Evolutionary conservation across 2,797 vertebrate species (phyloP).

Genomic region (Tympanoctomys barrerae): DNA sequence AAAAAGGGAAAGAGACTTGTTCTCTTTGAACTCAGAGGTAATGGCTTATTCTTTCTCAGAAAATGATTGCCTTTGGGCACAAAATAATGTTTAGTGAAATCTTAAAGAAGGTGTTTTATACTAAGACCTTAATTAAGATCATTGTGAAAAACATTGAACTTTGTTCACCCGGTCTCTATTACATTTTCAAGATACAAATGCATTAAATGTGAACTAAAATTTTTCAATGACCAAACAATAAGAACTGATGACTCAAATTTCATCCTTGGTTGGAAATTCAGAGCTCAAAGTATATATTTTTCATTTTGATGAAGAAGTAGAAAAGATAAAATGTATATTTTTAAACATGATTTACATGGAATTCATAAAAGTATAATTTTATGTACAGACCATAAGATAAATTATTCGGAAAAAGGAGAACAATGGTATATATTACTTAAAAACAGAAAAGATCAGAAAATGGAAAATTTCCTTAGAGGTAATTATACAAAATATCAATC

Average conservation of each 20-base stretch:
- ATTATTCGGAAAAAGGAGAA: slow-evolving; percentile 57
- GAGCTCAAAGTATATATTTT: slow-evolving; percentile 52
- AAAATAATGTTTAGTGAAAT: slow-evolving; percentile 49
- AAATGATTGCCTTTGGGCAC: slow-evolving; percentile 38
- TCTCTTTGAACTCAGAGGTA: slow-evolving; percentile 53
- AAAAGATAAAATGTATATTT: slow-evolving; percentile 30
- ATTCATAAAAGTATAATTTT: slow-evolving; percentile 72
- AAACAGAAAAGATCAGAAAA: slow-evolving; percentile 2
- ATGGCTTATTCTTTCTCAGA: slow-evolving; percentile 24
- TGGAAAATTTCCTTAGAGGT: slow-evolving; percentile 19
- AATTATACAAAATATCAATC: slow-evolving; percentile 60
- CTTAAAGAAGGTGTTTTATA: background rate
- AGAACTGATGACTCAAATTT: slow-evolving; percentile 75
- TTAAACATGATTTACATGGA: slow-evolving; percentile 75
- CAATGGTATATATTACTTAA: slow-evolving; percentile 38
- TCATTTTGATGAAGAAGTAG: slow-evolving; percentile 71
- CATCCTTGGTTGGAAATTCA: slow-evolving; percentile 60
- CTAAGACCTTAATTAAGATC: slow-evolving; percentile 71
- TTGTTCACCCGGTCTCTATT: slow-evolving; percentile 43
- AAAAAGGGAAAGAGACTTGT: background rate
- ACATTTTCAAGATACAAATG: slow-evolving; percentile 66
- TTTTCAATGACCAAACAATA: slow-evolving; percentile 71
- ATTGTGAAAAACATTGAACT: slow-evolving; percentile 56
- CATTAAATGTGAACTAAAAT: slow-evolving; percentile 72
- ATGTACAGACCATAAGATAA: slow-evolving; percentile 65